A percentile compares a stretch with the other conserved stretches of the same genome.
Conservation (phyloP, 2,797 vertebrate species). For the Hephaestus fuliginosus region DNA sequence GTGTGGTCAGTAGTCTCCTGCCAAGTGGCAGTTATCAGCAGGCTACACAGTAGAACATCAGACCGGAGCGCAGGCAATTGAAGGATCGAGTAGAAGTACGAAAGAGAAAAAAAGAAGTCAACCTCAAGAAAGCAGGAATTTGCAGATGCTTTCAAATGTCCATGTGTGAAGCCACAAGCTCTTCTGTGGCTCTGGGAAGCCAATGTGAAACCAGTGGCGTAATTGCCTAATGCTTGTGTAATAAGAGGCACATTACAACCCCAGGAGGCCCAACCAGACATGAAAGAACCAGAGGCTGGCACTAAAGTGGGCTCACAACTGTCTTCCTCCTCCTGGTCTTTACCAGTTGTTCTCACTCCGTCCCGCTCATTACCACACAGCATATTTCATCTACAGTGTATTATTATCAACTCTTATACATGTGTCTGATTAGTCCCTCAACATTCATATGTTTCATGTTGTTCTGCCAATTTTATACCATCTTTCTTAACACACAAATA, state of each 20-base stretch:
- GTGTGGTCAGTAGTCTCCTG: slow-evolving; percentile 39
- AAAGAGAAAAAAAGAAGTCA: slow-evolving; percentile 30
- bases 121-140: slow-evolving; percentile 76
- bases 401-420: neutral
- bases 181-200: slow-evolving; percentile 77
- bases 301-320: slow-evolving; percentile 51
- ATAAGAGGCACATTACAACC: slow-evolving; percentile 85
- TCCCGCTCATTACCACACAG: slow-evolving; percentile 12
- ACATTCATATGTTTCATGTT: neutral
- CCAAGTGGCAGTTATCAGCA: slow-evolving; percentile 56
- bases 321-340: slow-evolving; percentile 55
- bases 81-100: slow-evolving; percentile 35
- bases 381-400: slow-evolving; percentile 20
- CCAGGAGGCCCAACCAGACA: slow-evolving; percentile 76
- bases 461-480: neutral
- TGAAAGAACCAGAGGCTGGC: slow-evolving; percentile 74
- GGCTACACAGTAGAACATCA: slow-evolving; percentile 48
- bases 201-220: slow-evolving; percentile 81
- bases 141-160: slow-evolving; percentile 81
- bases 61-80: slow-evolving; percentile 33
- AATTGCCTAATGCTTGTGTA: slow-evolving; percentile 85
- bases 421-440: neutral
- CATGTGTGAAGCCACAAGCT: slow-evolving; percentile 83
- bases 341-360: slow-evolving; percentile 30
- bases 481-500: slow-evolving; percentile 1